Percentiles rank a stretch among this genome's conserved stretches.
Conservation (phyloP, 2,888 invertebrate genomes). For the Ceramica pisi region DNA sequence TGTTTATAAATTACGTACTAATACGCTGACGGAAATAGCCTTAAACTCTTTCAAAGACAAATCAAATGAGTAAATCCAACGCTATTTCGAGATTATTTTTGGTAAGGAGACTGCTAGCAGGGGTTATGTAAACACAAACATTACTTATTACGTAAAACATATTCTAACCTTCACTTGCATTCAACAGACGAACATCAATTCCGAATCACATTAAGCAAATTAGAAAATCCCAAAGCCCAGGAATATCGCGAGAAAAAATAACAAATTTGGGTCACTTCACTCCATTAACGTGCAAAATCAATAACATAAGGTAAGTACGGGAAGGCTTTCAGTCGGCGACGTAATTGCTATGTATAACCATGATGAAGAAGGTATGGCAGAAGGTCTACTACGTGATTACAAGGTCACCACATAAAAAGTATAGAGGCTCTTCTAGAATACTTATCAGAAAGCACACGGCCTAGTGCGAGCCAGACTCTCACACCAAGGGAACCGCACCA, state of each 20-base stretch:
- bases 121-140: not conserved
- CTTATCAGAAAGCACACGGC: too few relatives aligned
- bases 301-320: constrained; percentile 71
- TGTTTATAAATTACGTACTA: too few relatives aligned
- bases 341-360: constrained; percentile 69
- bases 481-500: too few relatives aligned
- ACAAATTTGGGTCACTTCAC: constrained; percentile 72
- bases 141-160: not conserved
- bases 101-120: too few relatives aligned
- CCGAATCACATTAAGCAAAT: constrained; percentile 55
- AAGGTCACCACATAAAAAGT: not conserved
- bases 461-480: too few relatives aligned
- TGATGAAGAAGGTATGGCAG: not conserved
- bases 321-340: constrained; percentile 69
- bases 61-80: not conserved
- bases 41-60: not conserved
- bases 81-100: too few relatives aligned
- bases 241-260: constrained; percentile 61
- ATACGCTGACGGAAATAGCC: not conserved
- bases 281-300: constrained; percentile 75
- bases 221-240: constrained; percentile 34
- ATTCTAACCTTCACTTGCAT: constrained; percentile 8
- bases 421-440: too few relatives aligned
- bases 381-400: constrained; percentile 24
- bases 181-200: not conserved